Evolutionary conservation across 2,888 invertebrate genomes (phyloP), one percentile per base, ranked within the genome.

Genomic region (Tethea ocularis): DNA sequence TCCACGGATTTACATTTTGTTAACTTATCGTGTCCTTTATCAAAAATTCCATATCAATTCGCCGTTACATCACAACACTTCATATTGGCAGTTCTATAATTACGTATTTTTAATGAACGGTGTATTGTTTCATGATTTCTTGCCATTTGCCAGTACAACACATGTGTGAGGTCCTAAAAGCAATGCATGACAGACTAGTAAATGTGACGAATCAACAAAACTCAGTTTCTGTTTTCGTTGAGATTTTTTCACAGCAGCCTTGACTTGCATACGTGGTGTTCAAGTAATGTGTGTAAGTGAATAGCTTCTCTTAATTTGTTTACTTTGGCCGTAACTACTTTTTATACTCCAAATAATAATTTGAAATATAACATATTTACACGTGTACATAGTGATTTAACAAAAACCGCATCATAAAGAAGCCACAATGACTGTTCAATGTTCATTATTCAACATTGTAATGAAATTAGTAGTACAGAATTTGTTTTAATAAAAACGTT

Each of bases 1-100:
- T 82, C 75, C 75, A 78, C 62, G 75, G 73, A 79, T 77, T 88
- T 85, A 89, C 91, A 91, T 91, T 74, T 71, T 87, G 87, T 69
- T 82, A 86, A 78, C 82, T 84, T 78, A 71, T 63, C 63, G 67
- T 63, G 70, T 82, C 67, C 75, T 69, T 75, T 68, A 59, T 62
- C 57, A 59, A 66, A 64, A 80, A 82, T 82, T 82, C 74, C 81
- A 81, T 82, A 68, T 78, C 69, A 80, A 77, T 83, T 82, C 82
- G 80, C 83, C 66, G 75, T 82, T 79, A 75, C 77, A 82, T 80
- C 80, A 80, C 82, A 74, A 65, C 36, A 36, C 15, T 36, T 36
- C 41, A 17, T 41, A 6, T 41, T 41, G 41, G 20, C 46, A 46
- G 20, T 20, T 46, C 17, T n/a, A 20, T 20, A 46, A 20, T 46